Conservation (phyloP, 35 echinoderm and acorn worm species). For the Heliocidaris erythrogramma region DNA sequence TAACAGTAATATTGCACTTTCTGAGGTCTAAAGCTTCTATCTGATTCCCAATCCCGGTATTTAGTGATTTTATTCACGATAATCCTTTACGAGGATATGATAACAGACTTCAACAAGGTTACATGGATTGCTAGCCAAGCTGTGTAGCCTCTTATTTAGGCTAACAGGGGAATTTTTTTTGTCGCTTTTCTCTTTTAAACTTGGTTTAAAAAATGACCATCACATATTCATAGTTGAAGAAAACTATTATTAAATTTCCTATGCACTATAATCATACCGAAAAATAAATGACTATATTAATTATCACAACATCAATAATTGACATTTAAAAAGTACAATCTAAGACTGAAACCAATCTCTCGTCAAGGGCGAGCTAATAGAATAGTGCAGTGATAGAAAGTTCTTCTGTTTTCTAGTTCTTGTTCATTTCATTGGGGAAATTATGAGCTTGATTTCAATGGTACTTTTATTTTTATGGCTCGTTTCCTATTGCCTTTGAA, state of each 20-base stretch:
- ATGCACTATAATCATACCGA: too few relatives aligned
- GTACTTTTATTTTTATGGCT: not conserved
- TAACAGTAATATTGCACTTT: conserved; percentile 26
- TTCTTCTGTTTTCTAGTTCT: conserved; percentile 16
- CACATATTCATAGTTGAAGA: too few relatives aligned
- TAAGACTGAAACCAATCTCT: not conserved
- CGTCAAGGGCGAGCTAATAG: not conserved
- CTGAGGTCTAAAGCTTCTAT: conserved; percentile 15
- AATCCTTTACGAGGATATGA: conserved; percentile 23
- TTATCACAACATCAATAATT: not conserved
- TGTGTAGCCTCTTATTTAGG: not conserved
- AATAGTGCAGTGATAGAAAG: not conserved
- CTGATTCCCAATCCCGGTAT: conserved; percentile 28
- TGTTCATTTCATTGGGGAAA: not conserved
- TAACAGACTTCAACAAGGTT: conserved; percentile 39
- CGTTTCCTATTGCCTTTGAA: not conserved
- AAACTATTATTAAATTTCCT: too few relatives aligned
- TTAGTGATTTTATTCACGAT: conserved; percentile 26
- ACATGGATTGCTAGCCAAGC: not conserved
- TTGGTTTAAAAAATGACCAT: not conserved
- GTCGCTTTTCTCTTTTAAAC: not conserved
- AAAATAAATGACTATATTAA: too few relatives aligned
- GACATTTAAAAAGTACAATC: not conserved
- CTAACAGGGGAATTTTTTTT: not conserved
- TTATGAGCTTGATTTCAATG: not conserved